phyloP scores from a whole-genome alignment of 1,140 invertebrate species.

The Cydia amplana region DNA sequence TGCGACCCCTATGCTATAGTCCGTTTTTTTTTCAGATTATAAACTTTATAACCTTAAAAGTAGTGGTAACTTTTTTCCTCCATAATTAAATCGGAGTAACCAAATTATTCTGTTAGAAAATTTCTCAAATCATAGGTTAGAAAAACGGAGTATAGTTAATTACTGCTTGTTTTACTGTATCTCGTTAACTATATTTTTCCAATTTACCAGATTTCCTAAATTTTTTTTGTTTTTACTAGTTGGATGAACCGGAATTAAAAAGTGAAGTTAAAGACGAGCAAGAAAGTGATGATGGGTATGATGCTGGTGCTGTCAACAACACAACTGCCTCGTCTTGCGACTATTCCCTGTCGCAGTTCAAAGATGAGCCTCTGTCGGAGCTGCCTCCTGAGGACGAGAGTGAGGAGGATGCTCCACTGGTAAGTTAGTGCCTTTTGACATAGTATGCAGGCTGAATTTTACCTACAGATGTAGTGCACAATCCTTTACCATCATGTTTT shows the following conservation, averaged over 20 bases:
- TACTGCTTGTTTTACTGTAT: no score
- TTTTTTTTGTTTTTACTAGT: slow-evolving; percentile 35
- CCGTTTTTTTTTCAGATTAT: no score
- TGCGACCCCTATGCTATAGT: no score
- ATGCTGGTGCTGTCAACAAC: slow-evolving; percentile 51
- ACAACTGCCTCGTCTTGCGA: slow-evolving; percentile 83
- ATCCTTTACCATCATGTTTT: no score
- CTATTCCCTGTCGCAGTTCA: slow-evolving; percentile 83
- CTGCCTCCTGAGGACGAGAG: slow-evolving; percentile 79
- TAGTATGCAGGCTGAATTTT: background rate
- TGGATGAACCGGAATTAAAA: slow-evolving; percentile 51
- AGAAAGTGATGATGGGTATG: slow-evolving; percentile 67
- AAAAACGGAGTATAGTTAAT: no score
- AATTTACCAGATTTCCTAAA: background rate
- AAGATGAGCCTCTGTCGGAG: slow-evolving; percentile 72
- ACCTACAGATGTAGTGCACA: no score
- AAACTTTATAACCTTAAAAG: no score
- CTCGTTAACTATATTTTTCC: no score
- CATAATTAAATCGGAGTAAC: no score
- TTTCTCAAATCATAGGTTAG: no score
- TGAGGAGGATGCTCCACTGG: slow-evolving; percentile 87
- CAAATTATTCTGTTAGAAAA: no score
- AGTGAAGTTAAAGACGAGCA: slow-evolving; percentile 54
- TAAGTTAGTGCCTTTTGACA: slow-evolving; percentile 41
- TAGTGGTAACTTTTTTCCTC: no score